These are phyloP conservation scores for Drosophila fuyamai DNA, from an alignment of 1,140 invertebrate species.

Conservation along the genomic window DNA sequence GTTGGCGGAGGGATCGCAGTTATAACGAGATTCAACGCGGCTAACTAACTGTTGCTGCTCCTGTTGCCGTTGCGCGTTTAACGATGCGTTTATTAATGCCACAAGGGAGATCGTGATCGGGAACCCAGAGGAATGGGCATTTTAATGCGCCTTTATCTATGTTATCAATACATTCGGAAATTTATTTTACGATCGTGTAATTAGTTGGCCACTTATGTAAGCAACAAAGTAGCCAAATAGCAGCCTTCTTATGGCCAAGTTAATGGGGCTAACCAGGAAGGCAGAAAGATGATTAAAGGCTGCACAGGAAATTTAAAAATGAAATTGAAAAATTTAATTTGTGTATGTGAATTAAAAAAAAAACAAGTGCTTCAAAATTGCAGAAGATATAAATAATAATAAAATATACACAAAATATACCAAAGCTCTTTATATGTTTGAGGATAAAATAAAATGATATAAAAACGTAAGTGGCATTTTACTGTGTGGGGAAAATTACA, in stretches of 20 bases:
- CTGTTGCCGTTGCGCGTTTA: conserved; percentile 36
- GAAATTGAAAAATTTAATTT: background rate
- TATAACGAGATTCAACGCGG: conserved; percentile 54
- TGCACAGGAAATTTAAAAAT: background rate
- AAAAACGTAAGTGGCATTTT: no score
- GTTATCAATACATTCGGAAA: conserved; percentile 72
- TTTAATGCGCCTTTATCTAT: conserved; percentile 71
- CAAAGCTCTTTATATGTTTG: no score
- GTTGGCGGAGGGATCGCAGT: conserved; percentile 48
- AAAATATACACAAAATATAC: no score
- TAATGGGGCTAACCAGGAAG: background rate
- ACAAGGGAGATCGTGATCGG: conserved; percentile 47
- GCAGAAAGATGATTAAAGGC: no score
- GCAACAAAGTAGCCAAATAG: conserved; percentile 62
- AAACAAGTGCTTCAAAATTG: no score
- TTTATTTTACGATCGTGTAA: conserved; percentile 73
- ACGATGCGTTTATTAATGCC: conserved; percentile 77
- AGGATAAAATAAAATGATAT: background rate
- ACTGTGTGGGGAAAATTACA: background rate
- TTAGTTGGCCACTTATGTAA: conserved; percentile 70
- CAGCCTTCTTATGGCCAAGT: conserved; percentile 6
- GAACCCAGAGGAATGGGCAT: conserved; percentile 8
- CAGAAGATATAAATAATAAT: background rate
- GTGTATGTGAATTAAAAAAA: no score
- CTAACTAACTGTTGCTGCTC: conserved; percentile 24